Evolutionary conservation across 2,888 invertebrate species (phyloP), one percentile per base, ranked within the genome.

Genomic region (Polymixis lichenea): DNA sequence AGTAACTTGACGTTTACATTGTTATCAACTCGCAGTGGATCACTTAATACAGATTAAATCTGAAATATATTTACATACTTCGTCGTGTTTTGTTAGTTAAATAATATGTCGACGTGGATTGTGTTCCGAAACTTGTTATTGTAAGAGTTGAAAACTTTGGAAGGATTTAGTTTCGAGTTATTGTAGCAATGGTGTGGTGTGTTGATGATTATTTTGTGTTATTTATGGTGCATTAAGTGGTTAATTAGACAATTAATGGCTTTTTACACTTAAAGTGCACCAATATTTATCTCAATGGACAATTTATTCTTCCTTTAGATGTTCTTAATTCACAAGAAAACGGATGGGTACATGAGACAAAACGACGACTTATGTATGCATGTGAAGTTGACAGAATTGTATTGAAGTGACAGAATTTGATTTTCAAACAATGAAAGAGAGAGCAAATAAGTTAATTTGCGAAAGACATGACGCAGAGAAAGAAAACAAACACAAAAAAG

Each of bases 11-110:
- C 78, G 72, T 75, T 78, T 77, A 85, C 77, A 72, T 77, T 88
- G 83, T 86, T 86, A 86, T 86, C 83, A 76, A 61, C 46, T 83
- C 64, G 62, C 71, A 78, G 64, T 68, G 72, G 77, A 85, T 83
- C 78, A 84, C 79, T 88, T 83, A 81, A 72, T 78, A 80, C 64
- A 77, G 80, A 87, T 86, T 86, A 80, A 74, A 87, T 87, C 82
- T 76, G 72, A 82, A 82, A 79, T 75, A 84, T 66, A 80, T 86
- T 88, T 77, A 75, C 82, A 38, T 38, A 38, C 38, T 82, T 83
- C 43, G 25, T 61, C 69, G 75, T 68, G 85, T 56, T 76, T 77
- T 74, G 81, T 82, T 86, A 77, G 76, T 72, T 72, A 77, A 83
- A 79, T 78, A 75, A 78, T 78, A 73, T 80, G 77, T 85, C 65